phyloP scores from a whole-genome alignment of 2,113 vertebrate species.

The Riparia riparia region DNA sequence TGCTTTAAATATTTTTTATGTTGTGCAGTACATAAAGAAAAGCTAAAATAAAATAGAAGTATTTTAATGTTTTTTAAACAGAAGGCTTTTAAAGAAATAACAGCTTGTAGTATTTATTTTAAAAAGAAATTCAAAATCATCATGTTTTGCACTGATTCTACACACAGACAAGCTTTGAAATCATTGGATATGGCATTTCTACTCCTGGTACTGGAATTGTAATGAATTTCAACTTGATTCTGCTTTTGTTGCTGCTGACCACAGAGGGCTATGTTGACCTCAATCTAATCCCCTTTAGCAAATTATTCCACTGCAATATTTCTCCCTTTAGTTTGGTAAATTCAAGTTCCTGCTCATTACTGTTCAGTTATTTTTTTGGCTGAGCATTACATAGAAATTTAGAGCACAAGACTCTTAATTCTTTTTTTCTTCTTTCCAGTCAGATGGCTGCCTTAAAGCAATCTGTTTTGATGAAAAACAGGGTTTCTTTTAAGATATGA shows the following conservation, averaged over 20 bases:
- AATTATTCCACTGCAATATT: conserved; percentile 9
- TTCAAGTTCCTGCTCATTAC: neutral
- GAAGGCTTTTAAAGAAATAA: neutral
- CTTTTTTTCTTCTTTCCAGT: neutral
- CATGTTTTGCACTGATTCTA: neutral
- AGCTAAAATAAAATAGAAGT: neutral
- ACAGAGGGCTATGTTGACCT: neutral
- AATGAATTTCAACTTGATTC: neutral
- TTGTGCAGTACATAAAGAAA: neutral
- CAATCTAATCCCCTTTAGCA: conserved; percentile 18
- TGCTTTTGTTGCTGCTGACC: conserved; percentile 38
- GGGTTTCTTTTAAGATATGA: conserved; percentile 1
- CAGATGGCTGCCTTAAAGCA: conserved; percentile 39
- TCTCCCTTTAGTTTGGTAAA: neutral
- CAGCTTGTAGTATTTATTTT: neutral
- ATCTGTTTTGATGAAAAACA: conserved; percentile 40
- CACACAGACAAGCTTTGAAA: neutral
- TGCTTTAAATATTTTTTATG: neutral
- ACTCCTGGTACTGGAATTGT: neutral
- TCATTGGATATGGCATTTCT: neutral
- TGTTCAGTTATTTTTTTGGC: conserved; percentile 13
- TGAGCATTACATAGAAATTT: neutral
- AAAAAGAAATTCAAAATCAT: neutral
- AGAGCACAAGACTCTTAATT: neutral
- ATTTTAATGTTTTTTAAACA: neutral